Evolutionary conservation across 2,797 vertebrate genomes (phyloP).

Genomic region (Mormyrops boulengeri): DNA sequence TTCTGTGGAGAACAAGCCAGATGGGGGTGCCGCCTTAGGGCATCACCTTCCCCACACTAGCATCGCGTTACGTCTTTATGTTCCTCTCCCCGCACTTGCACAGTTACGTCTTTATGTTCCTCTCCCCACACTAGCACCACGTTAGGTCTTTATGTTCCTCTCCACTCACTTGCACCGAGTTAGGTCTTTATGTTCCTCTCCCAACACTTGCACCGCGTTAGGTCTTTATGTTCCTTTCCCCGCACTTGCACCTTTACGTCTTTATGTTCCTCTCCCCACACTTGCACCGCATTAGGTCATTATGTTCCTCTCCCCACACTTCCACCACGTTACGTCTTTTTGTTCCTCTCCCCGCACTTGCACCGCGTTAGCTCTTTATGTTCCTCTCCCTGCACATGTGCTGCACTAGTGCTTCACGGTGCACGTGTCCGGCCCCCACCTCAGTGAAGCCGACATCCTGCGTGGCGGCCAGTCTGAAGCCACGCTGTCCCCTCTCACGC

Average conservation of each 20-base stretch:
- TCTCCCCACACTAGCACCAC: background rate
- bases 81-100: background rate
- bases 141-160: background rate
- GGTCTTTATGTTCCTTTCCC: background rate
- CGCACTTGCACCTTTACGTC: background rate
- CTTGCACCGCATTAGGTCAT: background rate
- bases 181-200: background rate
- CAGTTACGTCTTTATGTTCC: background rate
- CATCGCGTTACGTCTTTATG: background rate
- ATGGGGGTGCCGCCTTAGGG: background rate
- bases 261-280: background rate
- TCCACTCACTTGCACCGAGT: background rate
- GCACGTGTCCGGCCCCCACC: conserved; percentile 51
- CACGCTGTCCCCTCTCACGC: conserved; percentile 78
- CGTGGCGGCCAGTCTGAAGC: conserved; percentile 84
- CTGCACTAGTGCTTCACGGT: background rate
- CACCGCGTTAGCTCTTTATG: background rate
- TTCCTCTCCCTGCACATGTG: background rate
- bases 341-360: background rate
- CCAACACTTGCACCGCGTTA: background rate
- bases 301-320: background rate
- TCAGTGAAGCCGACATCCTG: conserved; percentile 92
- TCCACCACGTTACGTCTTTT: background rate
- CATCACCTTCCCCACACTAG: no score
- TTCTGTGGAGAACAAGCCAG: conserved; percentile 59